Base-by-base conservation (phyloP, 2,888 invertebrate species). In the Eristalis intricaria region DNA sequence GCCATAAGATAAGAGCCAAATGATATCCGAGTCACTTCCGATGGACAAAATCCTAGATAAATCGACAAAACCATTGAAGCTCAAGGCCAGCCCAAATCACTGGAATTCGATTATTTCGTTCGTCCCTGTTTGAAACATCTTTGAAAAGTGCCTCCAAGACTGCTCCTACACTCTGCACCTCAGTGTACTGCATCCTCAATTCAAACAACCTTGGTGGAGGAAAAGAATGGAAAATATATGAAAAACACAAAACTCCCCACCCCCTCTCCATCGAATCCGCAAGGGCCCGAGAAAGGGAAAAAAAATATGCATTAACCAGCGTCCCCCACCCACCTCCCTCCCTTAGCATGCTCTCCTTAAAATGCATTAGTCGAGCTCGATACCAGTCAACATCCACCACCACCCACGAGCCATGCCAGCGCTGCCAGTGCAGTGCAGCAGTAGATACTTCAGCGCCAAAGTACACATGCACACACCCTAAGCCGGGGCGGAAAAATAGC, bases 401-500 rank as follows among this genome's bases (percentile, higher is more conserved):
- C 15, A 38, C 50, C 13, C 35, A 2, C 2, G 4, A 38, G 13
- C 60, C 61, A n/a, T 7, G 10, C 19, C 79, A 64, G 3, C 23
- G 32, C 32, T 10, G 10, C 1, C 64, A 63, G 64, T 43, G 60
- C 61, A 50, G 1, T 15, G 11, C 63, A n/a, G 5, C 50, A 56
- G 35, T 26, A 58, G 58, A 38, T 40, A 40, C 60, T 60, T 23
- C 29, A 50, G n/a, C 29, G 13, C 19, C 19, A 15, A 40, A 76
- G 75, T 76, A 76, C 58, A 76, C 66, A 76, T 76, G 40, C 66
- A 66, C 75, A 76, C 19, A 50, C 19, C 50, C 19, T 8, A 85
- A 85, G 76, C 61, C 76, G 71, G 75, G 74, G 83, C 83, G 71
- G 86, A 83, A 86, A 86, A 86, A 86, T 86, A 78, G 86, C 87